Evolutionary conservation across 2,888 invertebrate species (phyloP), one percentile per base, ranked within the genome.

Genomic region (Axea sp.): DNA sequence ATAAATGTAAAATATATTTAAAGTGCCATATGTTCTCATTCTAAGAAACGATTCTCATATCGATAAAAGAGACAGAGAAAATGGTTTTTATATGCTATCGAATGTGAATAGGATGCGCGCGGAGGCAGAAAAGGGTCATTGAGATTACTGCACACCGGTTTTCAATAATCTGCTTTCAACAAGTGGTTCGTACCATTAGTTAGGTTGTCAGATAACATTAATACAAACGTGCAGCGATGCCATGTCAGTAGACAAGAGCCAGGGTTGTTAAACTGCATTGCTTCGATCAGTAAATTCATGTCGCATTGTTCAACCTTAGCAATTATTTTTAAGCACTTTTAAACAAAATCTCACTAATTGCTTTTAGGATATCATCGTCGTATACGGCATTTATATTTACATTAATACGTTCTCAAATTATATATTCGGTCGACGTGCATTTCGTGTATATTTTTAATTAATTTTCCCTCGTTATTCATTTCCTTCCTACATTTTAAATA

Each of bases 151-250:
- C 39, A 14, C 45, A 17, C 22, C 39, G 22, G 51, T 51, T 64
- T 64, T 51, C 17, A 24, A 15, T 31, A 51, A 64, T 41, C 31
- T 51, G 51, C 51, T 64, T 64, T 51, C 62, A 64, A 64, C 62
- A 64, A 64, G 62, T 64, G 62, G 62, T 64, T 64, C 51, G 19
- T 41, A 33, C 41, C 49, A 64, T 64, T 64, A 64, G 64, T 64
- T 57, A 55, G 55, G 15, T 39, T 55, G 30, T 47, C 55, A 47
- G 30, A 19, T 47, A 17, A 37, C 57, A 57, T 57, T 67, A 47
- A 65, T 65, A 67, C 57, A 49, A 67, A 57, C 30, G 47, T 14
- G 47, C 35, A 22, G 19, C 12, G 26, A n/a, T 14, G 51, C 30
- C 24, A 30, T 26, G 45, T 26, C 35, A 26, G 35, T 35, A 19